These are phyloP conservation scores for Polyergus mexicanus DNA, from an alignment of 1,140 invertebrate genomes.

Conservation along the genomic window DNA sequence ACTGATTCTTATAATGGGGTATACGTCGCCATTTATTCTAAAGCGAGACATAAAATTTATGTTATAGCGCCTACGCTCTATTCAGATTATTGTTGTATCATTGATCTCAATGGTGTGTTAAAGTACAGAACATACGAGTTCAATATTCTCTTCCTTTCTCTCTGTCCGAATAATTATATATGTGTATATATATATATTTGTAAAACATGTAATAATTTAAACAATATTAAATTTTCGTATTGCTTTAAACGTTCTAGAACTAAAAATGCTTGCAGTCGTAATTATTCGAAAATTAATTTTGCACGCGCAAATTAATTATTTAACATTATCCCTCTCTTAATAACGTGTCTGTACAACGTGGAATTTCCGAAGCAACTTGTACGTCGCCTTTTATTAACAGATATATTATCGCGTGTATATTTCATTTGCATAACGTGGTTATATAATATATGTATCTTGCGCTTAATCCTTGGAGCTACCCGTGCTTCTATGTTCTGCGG, in stretches of 20 bases:
- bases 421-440: slow-evolving; percentile 37
- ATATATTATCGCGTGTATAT: slow-evolving; percentile 54
- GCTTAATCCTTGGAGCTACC: slow-evolving; percentile 47
- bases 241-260: not conserved
- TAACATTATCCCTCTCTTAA: slow-evolving; percentile 29
- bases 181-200: not conserved
- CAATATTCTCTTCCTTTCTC: not conserved
- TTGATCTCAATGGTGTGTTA: not conserved
- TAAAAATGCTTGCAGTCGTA: slow-evolving; percentile 12
- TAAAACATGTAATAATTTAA: slow-evolving; percentile 7
- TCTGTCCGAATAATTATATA: not conserved
- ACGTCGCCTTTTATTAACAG: slow-evolving; percentile 45
- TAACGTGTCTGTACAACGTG: not conserved
- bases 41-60: slow-evolving; percentile 1
- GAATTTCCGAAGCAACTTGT: slow-evolving; percentile 33
- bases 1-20: slow-evolving; percentile 58
- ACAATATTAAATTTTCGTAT: not conserved
- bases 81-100: slow-evolving; percentile 1
- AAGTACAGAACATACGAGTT: not conserved
- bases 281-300: slow-evolving; percentile 36
- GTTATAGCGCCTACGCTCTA: not conserved
- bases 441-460: slow-evolving; percentile 36
- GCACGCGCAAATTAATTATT: slow-evolving; percentile 37
- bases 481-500: slow-evolving; percentile 37
- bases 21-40: slow-evolving; percentile 38